Evolutionary conservation across 2,797 vertebrate species (phyloP), one percentile per base, ranked within the genome.

Genomic region (Anisognathus igniventris): DNA sequence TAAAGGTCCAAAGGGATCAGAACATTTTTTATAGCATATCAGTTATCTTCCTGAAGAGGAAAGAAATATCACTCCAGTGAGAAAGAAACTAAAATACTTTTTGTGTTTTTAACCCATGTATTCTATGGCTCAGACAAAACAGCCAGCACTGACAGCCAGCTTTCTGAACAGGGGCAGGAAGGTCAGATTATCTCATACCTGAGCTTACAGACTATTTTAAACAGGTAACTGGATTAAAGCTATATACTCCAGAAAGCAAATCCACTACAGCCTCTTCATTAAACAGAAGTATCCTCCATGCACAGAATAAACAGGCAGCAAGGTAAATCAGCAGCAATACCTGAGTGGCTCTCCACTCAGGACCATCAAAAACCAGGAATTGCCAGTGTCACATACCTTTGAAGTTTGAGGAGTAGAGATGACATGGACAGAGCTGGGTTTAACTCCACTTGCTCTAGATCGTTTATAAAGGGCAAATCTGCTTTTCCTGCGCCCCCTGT

Each of bases 401-500:
- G 98, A 99, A 33, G 99, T 99, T 91, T 99, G 99, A 19, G 99
- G 99, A 11, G 99, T 99, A 93, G 98, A 99, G 95, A 99, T 98
- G 96, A 99, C 98, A 14, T 99, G 99, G 93, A 99, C 99, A 2
- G 99, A 98, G 98, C 99, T 99, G 76, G 99, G 99, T 95, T 98
- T 99, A 92, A 99, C 99, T 24, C 99, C 99, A 4, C 99, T 99
- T 70, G 99, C 99, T 98, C 99, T 99, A 33, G 98, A 97, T 96
- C 99, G 98, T 93, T 98, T 99, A 93, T 98, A 99, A 54, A 99
- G 98, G 73, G 99, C 98, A 97, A 99, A 99, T 96, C 99, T 98
- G 98, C 99, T 99, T 99, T 99, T 99, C 98, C 99, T 98, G 93
- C 99, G 98, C 45, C 99, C 99, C 86, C 99, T 97, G 97, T 99